These are phyloP conservation scores for Rapana venosa DNA, from an alignment of 2,888 invertebrate species.

Conservation along the genomic window DNA sequence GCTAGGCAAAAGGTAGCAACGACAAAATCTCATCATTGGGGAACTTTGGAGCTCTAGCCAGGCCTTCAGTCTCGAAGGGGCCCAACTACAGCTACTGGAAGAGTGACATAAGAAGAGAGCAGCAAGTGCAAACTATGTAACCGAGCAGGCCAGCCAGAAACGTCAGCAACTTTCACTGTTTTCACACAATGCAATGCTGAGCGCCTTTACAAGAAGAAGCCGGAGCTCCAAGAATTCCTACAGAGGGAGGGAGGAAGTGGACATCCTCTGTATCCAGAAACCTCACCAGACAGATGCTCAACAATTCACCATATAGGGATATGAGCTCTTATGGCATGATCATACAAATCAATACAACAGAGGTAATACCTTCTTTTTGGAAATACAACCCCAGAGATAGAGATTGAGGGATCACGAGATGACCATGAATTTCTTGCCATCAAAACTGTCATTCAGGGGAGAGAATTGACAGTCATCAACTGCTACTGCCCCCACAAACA, in stretches of 20 bases:
- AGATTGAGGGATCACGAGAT: neutral
- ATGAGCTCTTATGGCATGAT: neutral
- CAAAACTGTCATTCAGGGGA: neutral
- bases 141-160: neutral
- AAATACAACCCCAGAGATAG: neutral
- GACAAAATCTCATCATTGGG: too few relatives aligned
- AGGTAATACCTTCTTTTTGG: neutral
- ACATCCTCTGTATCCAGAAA: neutral
- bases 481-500: neutral
- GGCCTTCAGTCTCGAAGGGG: slow-evolving; percentile 8
- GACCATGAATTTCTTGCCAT: neutral
- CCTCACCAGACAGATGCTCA: slow-evolving; percentile 1
- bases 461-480: neutral
- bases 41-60: too few relatives aligned
- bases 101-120: neutral
- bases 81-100: neutral
- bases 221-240: neutral
- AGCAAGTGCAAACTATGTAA: neutral
- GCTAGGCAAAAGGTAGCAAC: too few relatives aligned
- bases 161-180: neutral
- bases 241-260: neutral
- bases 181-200: neutral
- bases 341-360: neutral
- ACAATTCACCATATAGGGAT: neutral
- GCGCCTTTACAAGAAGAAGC: neutral